Evolutionary conservation across 2,888 invertebrate species (phyloP).

Genomic region (Pterobdella sp.): DNA sequence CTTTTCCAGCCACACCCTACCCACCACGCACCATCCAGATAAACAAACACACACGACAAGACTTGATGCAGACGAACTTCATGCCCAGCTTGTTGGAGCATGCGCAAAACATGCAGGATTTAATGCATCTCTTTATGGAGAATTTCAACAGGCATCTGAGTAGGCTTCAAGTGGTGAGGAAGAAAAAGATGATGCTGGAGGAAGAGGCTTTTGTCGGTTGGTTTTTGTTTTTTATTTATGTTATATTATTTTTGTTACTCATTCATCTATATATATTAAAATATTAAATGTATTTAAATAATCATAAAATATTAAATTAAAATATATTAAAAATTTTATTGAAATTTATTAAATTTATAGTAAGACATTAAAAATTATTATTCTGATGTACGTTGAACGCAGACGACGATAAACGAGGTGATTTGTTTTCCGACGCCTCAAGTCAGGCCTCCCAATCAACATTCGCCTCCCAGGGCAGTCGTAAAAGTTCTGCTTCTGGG

Average conservation of each 20-base stretch:
- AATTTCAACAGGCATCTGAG: conserved; percentile 54
- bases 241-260: background rate
- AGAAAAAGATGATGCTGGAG: conserved; percentile 39
- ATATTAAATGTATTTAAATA: background rate
- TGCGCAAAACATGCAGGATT: conserved; percentile 51
- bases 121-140: conserved; percentile 46
- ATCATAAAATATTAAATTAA: background rate
- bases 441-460: background rate
- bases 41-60: conserved; percentile 54
- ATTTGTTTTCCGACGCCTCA: background rate
- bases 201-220: background rate
- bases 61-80: conserved; percentile 56
- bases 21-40: conserved; percentile 42
- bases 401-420: conserved; percentile 5
- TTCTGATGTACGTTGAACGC: too few relatives aligned
- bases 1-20: background rate
- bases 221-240: background rate
- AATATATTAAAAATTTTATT: too few relatives aligned
- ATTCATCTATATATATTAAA: background rate
- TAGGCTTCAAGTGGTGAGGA: conserved; percentile 56
- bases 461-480: background rate
- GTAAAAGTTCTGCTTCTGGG: background rate
- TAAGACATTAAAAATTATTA: too few relatives aligned
- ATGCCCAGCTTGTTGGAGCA: conserved; percentile 53
- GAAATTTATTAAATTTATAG: too few relatives aligned